These are phyloP conservation scores for Hirudo medicinalis DNA, from an alignment of 1,140 invertebrate species.

Conservation along the genomic window DNA sequence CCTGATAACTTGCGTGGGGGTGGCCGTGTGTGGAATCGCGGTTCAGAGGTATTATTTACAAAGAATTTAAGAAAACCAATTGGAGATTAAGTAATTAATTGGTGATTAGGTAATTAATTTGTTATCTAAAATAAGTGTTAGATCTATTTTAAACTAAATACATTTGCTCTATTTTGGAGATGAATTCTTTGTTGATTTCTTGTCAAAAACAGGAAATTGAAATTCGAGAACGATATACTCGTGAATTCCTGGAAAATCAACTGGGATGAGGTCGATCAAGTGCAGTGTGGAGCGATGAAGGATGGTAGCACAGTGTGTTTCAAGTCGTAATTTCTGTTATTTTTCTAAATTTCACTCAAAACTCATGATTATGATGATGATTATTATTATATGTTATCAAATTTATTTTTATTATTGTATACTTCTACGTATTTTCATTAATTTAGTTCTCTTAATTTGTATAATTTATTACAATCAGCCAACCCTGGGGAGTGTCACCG, in stretches of 20 bases:
- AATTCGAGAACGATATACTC: slow-evolving; percentile 16
- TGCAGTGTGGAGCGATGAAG: slow-evolving; percentile 1
- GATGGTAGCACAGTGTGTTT: slow-evolving; percentile 12
- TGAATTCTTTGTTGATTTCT: too few species aligned
- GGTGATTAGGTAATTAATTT: too few species aligned
- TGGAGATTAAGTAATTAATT: too few species aligned
- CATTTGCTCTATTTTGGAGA: background rate
- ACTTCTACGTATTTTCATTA: background rate
- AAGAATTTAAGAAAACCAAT: too few species aligned
- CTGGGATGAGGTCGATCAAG: slow-evolving; percentile 15
- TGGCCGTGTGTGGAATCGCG: background rate
- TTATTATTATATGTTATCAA: background rate
- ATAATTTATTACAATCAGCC: background rate
- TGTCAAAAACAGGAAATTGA: slow-evolving; percentile 1
- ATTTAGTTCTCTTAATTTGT: too few species aligned
- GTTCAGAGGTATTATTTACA: too few species aligned
- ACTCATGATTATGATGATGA: too few species aligned
- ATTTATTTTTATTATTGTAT: background rate
- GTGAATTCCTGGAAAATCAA: slow-evolving; percentile 15
- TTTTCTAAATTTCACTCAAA: background rate
- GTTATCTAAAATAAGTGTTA: background rate
- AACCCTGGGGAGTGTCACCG: background rate
- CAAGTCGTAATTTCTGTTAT: background rate
- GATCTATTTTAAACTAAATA: background rate
- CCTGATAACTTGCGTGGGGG: background rate